Evolutionary conservation across 35 echinoderm and acorn worm species (phyloP).

Genomic region (Holothuria glaberrima): DNA sequence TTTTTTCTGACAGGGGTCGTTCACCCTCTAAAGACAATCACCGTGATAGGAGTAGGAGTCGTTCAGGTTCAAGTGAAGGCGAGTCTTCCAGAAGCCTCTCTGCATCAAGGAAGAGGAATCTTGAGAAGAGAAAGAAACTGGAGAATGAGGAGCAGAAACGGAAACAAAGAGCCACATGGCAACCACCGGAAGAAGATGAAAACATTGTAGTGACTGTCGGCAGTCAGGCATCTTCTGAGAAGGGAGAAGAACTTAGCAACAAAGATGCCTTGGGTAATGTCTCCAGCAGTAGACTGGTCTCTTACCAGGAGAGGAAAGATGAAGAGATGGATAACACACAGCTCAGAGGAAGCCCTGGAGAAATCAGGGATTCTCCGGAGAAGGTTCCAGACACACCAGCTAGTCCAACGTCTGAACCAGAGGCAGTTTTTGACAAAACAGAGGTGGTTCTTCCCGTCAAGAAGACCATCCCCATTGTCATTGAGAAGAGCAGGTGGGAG

Average conservation of each 20-base stretch:
- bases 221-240: neutral
- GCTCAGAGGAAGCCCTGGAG: neutral
- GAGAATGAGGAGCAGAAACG: constrained; percentile 15
- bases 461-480: constrained; percentile 23
- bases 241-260: neutral
- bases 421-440: neutral
- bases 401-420: neutral
- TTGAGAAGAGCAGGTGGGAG: constrained; percentile 52
- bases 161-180: constrained; percentile 24
- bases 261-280: neutral
- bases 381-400: neutral
- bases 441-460: neutral
- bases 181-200: constrained; percentile 53
- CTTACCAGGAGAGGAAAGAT: constrained; percentile 10
- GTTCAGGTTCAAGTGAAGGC: neutral
- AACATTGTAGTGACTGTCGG: constrained; percentile 18
- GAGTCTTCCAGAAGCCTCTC: neutral
- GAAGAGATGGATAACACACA: neutral
- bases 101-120: neutral
- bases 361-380: neutral
- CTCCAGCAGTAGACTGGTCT: neutral
- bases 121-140: constrained; percentile 23
- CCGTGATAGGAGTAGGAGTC: constrained; percentile 20
- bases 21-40: constrained; percentile 32
- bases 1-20: constrained; percentile 18